Percentiles rank a stretch among this genome's conserved stretches.
These are phyloP conservation scores for Drosophila fungiperda DNA, from an alignment of 2,888 invertebrate species.

Conservation along the genomic window DNA sequence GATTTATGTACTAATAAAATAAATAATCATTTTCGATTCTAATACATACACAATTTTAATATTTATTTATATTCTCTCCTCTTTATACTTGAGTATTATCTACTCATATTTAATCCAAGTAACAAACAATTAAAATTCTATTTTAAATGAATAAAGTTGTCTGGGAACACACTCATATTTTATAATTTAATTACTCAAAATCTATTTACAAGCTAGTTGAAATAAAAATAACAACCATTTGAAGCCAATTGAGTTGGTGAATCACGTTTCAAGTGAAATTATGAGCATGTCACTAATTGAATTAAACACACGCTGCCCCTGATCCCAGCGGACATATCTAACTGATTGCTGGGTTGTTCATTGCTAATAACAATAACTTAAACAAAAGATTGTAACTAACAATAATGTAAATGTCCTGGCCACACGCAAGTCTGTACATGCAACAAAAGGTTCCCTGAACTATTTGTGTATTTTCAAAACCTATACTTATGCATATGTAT, in stretches of 20 bases:
- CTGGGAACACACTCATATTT: too few relatives aligned
- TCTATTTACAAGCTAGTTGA: not conserved
- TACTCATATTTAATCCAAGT: not conserved
- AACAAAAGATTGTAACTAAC: constrained; percentile 49
- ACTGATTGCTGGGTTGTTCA: constrained; percentile 42
- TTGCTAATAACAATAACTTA: constrained; percentile 59
- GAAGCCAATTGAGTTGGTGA: constrained; percentile 38
- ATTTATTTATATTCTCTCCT: not conserved
- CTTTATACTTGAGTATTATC: not conserved
- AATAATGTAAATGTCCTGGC: constrained; percentile 43
- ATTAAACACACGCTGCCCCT: constrained; percentile 50
- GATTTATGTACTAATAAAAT: not conserved
- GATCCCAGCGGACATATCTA: constrained; percentile 41
- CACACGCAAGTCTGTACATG: constrained; percentile 52
- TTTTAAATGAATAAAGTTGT: not conserved
- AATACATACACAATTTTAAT: not conserved
- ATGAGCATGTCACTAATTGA: constrained; percentile 64
- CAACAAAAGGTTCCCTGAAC: constrained; percentile 54
- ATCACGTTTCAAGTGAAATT: constrained; percentile 49
- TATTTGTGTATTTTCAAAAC: constrained; percentile 48
- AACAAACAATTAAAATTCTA: not conserved
- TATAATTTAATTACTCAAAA: not conserved
- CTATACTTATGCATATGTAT: constrained; percentile 52
- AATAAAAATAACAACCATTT: constrained; percentile 1
- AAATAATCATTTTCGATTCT: not conserved